Conservation (phyloP, 2,888 invertebrate species). For the Sericinus montela region DNA sequence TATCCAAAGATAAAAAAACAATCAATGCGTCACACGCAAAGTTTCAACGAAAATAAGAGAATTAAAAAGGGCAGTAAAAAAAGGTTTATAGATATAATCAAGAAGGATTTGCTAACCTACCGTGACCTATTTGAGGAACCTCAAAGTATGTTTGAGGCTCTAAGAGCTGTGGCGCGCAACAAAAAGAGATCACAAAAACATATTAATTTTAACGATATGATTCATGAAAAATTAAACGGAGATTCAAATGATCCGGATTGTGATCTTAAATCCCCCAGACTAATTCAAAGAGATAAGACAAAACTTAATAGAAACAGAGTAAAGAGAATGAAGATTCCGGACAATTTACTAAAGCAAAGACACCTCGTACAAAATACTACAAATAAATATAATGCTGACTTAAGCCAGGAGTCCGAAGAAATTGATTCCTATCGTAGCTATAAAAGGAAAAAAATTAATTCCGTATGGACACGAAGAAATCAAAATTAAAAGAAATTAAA, state of each 20-base stretch:
- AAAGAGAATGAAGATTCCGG: background rate
- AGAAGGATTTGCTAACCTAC: background rate
- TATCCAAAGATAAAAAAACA: background rate
- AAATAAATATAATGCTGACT: background rate
- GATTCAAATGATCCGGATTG: background rate
- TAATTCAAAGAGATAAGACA: background rate
- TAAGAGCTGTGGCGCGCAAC: background rate
- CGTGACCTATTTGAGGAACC: background rate
- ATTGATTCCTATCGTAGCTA: background rate
- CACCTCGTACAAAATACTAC: background rate
- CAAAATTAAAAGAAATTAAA: no score
- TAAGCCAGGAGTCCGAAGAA: background rate
- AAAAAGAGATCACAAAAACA: background rate
- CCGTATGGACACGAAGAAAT: no score
- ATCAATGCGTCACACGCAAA: background rate
- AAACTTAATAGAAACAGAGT: background rate
- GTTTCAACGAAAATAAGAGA: background rate
- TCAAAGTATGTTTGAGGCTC: constrained; percentile 8
- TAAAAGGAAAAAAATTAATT: no score
- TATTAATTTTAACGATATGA: background rate
- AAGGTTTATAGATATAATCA: constrained; percentile 9
- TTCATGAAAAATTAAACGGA: background rate
- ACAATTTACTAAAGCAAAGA: background rate
- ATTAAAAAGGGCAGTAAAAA: constrained; percentile 2
- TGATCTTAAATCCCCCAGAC: background rate